phyloP scores from a whole-genome alignment of 2,113 vertebrate species.

The Antigone vipio region DNA sequence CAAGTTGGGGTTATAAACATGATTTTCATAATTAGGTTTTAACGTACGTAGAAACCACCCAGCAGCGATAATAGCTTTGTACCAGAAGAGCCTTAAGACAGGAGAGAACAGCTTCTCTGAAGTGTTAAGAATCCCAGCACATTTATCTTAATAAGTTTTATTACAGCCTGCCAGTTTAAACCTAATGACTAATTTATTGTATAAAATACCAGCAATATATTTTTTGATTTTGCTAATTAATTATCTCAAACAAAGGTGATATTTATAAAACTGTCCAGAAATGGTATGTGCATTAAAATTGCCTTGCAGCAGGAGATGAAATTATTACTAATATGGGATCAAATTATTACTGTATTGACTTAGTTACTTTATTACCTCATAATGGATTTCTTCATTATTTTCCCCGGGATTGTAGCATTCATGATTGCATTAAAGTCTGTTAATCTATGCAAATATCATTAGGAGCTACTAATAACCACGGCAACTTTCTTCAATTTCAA shows the following conservation, averaged over 20 bases:
- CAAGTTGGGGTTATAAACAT: not conserved
- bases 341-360: slow-evolving; percentile 82
- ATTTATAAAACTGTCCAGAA: slow-evolving; percentile 80
- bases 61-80: slow-evolving; percentile 10
- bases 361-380: slow-evolving; percentile 79
- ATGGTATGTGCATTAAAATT: slow-evolving; percentile 67
- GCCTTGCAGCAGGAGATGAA: slow-evolving; percentile 77
- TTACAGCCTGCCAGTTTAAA: slow-evolving; percentile 79
- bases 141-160: slow-evolving; percentile 81
- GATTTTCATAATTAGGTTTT: slow-evolving; percentile 55
- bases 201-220: slow-evolving; percentile 78
- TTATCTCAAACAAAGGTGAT: slow-evolving; percentile 82
- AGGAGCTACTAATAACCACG: slow-evolving; percentile 71
- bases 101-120: slow-evolving; percentile 50
- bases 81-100: slow-evolving; percentile 57
- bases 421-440: slow-evolving; percentile 78
- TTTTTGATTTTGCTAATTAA: slow-evolving; percentile 82
- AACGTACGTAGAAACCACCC: slow-evolving; percentile 1
- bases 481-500: slow-evolving; percentile 68
- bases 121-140: slow-evolving; percentile 69
- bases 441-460: slow-evolving; percentile 85
- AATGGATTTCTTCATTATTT: slow-evolving; percentile 84
- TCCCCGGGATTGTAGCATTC: slow-evolving; percentile 73
- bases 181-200: slow-evolving; percentile 81
- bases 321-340: slow-evolving; percentile 79